A percentile compares a stretch with the other conserved stretches of the same genome.
Evolutionary conservation across 2,797 vertebrate species (phyloP).

Genomic region (Ataeniobius toweri): DNA sequence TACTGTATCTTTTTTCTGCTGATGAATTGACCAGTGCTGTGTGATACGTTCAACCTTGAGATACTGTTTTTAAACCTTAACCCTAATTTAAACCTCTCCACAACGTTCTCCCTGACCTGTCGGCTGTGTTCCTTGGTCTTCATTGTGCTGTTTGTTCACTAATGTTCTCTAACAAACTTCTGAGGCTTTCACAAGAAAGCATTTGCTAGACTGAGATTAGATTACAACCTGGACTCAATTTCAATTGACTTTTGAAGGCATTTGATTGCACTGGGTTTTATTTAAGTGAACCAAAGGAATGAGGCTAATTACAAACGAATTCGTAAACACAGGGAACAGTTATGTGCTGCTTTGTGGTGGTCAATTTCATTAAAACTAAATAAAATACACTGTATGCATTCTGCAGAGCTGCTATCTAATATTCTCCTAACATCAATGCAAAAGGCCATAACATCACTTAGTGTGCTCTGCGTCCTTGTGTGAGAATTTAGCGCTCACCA

Average conservation of each 20-base stretch:
- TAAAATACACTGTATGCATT: too few species aligned
- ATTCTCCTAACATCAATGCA: background rate
- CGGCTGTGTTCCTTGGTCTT: too few species aligned
- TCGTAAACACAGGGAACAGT: too few species aligned
- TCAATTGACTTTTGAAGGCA: background rate
- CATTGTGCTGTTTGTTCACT: background rate
- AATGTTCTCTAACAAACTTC: background rate
- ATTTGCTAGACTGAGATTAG: background rate
- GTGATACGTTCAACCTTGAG: too few species aligned
- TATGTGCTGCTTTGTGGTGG: too few species aligned
- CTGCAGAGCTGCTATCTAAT: background rate
- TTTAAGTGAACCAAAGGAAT: background rate
- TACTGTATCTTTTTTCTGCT: too few species aligned
- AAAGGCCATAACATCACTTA: background rate
- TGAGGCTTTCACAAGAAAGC: background rate
- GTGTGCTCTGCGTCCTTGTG: constrained; percentile 8
- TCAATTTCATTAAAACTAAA: too few species aligned
- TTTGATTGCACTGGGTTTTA: background rate
- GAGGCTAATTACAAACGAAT: too few species aligned
- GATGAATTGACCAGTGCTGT: too few species aligned
- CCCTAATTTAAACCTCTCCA: too few species aligned
- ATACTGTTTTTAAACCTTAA: too few species aligned
- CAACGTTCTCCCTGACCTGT: too few species aligned
- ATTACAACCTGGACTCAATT: background rate
- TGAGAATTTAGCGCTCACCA: constrained; percentile 36